These are phyloP conservation scores for Hemichromis elongatus DNA, from an alignment of 2,113 vertebrate genomes.

Conservation along the genomic window DNA sequence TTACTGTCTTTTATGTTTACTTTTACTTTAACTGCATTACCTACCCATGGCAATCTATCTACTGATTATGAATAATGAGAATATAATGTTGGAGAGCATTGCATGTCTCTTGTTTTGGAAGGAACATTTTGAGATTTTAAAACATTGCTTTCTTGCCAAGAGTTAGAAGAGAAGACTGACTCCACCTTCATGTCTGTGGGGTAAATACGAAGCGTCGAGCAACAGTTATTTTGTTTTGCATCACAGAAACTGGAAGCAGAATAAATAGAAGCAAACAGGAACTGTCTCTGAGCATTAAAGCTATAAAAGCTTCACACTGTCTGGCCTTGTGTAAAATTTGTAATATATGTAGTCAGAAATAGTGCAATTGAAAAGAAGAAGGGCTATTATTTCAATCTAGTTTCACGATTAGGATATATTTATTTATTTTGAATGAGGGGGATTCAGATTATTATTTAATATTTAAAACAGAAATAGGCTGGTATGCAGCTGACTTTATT, in stretches of 20 bases:
- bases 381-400: background rate
- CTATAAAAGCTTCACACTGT: background rate
- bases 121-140: background rate
- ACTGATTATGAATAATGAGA: background rate
- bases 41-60: background rate
- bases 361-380: background rate
- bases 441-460: background rate
- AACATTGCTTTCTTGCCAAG: background rate
- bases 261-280: background rate
- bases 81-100: background rate
- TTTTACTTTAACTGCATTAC: background rate
- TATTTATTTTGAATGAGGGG: background rate
- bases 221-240: background rate
- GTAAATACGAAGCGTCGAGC: background rate
- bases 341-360: background rate
- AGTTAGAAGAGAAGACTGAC: background rate
- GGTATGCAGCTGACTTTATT: background rate
- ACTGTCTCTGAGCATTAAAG: background rate
- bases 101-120: background rate
- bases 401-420: background rate
- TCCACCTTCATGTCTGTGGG: background rate
- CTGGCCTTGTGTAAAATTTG: background rate
- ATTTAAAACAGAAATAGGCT: background rate
- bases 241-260: background rate
- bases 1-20: background rate